Evolutionary conservation across 2,797 vertebrate genomes (phyloP), one percentile per base, ranked within the genome.

Genomic region (Poecilia gillii): DNA sequence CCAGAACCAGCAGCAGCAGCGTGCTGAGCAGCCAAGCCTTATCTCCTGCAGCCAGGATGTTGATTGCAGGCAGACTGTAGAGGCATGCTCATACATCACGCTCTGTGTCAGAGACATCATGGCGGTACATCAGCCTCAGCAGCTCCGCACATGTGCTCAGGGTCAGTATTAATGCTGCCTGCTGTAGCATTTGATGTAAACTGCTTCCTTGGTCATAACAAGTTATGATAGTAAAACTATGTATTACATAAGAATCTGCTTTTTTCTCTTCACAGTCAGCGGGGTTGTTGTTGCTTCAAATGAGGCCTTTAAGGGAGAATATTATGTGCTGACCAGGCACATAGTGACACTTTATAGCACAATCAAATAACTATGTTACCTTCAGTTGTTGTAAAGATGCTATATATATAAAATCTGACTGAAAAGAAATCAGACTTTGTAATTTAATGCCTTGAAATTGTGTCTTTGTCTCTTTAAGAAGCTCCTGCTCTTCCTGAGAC

Each of bases 41-140:
- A 93, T 93, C 93, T 87, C 73, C 64, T 47, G 74, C 81, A 84
- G 81, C 80, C 94, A 92, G 90, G 87, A 85, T 81, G 82, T 89
- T 89, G 91, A 92, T 90, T 88, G 90, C 55, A 86, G 78, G 64
- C 53, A 82, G 80, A 75, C 84, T 82, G 87, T 77, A 81, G 78
- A 85, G 88, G 85, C 85, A 87, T 83, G 84, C 81, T 79, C 80
- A 88, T 88, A 81, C 83, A 90, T 86, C 82, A 85, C 87, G 85
- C 84, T 87, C 76, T 77, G 76, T 85, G 84, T 92, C 88, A 86
- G 82, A 87, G 82, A 83, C 83, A 73, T 76, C 83, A 55, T 46
- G 46, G 66, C 70, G 49, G 77, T 82, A 83, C 74, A 84, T 84
- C 84, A 62, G 57, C 88, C 81, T 83, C 75, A 70, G 47, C 81